Conservation (phyloP, 2,888 invertebrate genomes). For the Caenorhabditis auriculariae region DNA sequence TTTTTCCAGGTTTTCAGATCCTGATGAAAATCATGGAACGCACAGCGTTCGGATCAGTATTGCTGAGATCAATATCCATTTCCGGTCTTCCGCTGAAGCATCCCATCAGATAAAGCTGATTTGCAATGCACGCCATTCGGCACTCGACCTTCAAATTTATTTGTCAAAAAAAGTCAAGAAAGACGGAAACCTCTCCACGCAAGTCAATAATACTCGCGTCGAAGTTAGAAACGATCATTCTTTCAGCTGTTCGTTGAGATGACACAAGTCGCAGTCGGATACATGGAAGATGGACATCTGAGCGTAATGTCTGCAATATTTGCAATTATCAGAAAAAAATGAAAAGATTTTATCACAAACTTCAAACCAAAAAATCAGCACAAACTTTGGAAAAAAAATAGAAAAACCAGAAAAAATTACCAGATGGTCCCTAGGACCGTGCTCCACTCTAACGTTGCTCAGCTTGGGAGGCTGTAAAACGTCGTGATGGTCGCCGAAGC, state of each 20-base stretch:
- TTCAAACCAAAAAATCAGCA: too few relatives aligned
- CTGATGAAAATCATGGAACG: constrained; percentile 1
- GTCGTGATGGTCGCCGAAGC: constrained; percentile 47
- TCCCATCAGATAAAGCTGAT: constrained; percentile 60
- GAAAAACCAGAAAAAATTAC: too few relatives aligned
- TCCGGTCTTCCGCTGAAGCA: constrained; percentile 61
- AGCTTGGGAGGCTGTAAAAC: constrained; percentile 47
- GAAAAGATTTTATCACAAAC: neutral
- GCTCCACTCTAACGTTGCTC: constrained; percentile 48
- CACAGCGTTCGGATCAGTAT: constrained; percentile 48
- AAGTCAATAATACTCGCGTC: constrained; percentile 51
- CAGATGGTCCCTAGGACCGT: constrained; percentile 53
- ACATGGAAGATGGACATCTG: constrained; percentile 46
- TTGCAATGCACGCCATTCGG: constrained; percentile 61
- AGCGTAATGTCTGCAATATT: constrained; percentile 49
- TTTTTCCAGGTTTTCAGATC: neutral
- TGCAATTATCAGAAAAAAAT: too few relatives aligned
- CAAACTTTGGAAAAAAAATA: too few relatives aligned
- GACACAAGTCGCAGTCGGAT: constrained; percentile 46
- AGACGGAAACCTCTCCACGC: constrained; percentile 50
- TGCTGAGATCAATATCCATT: constrained; percentile 51
- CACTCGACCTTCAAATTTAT: constrained; percentile 49
- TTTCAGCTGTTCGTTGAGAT: constrained; percentile 52
- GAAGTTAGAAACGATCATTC: constrained; percentile 55
- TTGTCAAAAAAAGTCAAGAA: constrained; percentile 1